Evolutionary conservation across 2,113 vertebrate genomes (phyloP).

Genomic region (Eretmochelys imbricata): DNA sequence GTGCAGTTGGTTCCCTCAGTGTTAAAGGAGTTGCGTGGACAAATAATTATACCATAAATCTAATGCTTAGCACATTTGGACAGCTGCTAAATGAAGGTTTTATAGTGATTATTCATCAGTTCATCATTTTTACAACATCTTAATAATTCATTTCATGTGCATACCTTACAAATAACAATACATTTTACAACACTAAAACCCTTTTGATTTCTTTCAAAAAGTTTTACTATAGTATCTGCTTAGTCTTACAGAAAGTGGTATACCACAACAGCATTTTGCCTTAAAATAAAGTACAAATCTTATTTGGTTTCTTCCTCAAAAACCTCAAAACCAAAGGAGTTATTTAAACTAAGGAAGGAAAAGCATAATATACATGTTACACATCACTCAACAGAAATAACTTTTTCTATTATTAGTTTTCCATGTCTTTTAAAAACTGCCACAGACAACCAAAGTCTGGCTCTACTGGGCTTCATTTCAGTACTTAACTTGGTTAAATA

Average conservation of each 20-base stretch:
- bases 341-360: constrained; percentile 76
- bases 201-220: constrained; percentile 35
- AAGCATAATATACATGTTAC: constrained; percentile 70
- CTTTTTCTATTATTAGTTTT: constrained; percentile 74
- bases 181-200: not conserved
- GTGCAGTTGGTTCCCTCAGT: not conserved
- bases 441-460: constrained; percentile 53
- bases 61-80: not conserved
- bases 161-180: constrained; percentile 29
- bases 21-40: not conserved
- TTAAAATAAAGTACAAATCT: constrained; percentile 74
- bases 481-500: constrained; percentile 14
- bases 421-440: constrained; percentile 54
- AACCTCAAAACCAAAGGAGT: constrained; percentile 74
- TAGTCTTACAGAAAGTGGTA: constrained; percentile 70
- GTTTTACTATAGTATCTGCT: constrained; percentile 49
- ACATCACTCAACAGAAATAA: constrained; percentile 66
- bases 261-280: constrained; percentile 70
- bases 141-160: not conserved
- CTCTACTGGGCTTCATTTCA: constrained; percentile 20
- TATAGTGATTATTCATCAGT: not conserved
- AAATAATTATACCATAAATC: not conserved
- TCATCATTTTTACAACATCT: not conserved
- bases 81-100: not conserved
- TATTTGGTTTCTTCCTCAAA: constrained; percentile 75